Percentiles rank a stretch among this genome's conserved stretches.
phyloP scores from a whole-genome alignment of 2,113 vertebrate genomes.

The Rhynchomys soricoides region DNA sequence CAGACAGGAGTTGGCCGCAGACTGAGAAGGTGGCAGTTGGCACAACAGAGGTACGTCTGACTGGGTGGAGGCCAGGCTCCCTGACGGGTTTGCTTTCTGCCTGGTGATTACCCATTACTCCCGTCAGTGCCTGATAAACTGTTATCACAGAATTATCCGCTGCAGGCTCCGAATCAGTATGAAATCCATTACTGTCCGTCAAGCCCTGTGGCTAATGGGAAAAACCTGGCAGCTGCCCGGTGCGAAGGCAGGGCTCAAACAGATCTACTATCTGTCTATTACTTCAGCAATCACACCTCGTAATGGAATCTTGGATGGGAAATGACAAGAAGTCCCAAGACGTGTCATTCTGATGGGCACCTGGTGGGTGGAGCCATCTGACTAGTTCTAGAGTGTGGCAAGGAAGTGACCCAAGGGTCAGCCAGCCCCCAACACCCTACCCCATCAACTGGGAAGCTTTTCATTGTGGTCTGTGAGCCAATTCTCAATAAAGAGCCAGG shows the following conservation, averaged over 20 bases:
- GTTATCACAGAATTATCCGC: conserved; percentile 92
- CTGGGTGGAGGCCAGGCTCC: conserved; percentile 21
- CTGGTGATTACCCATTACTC: conserved; percentile 86
- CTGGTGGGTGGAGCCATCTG: conserved; percentile 58
- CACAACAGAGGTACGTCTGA: conserved; percentile 65
- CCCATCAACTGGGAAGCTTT: neutral
- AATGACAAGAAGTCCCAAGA: conserved; percentile 77
- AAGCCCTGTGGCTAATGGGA: conserved; percentile 85
- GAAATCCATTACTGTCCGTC: conserved; percentile 93
- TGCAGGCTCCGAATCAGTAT: conserved; percentile 88
- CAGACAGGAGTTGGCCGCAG: neutral
- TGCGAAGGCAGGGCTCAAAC: conserved; percentile 84
- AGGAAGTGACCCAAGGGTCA: conserved; percentile 1
- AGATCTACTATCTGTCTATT: conserved; percentile 84
- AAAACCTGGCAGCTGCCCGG: conserved; percentile 83
- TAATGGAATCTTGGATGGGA: conserved; percentile 78
- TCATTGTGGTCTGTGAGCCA: neutral
- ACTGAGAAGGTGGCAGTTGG: conserved; percentile 64
- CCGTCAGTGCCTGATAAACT: conserved; percentile 88
- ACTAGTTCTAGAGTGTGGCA: neutral
- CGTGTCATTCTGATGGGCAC: conserved; percentile 60
- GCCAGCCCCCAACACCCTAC: neutral
- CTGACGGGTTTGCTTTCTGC: conserved; percentile 72
- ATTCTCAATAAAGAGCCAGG: neutral
- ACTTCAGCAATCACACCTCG: conserved; percentile 76